Conservation (phyloP, 2,888 invertebrate genomes). For the Chymomyza amoena region DNA sequence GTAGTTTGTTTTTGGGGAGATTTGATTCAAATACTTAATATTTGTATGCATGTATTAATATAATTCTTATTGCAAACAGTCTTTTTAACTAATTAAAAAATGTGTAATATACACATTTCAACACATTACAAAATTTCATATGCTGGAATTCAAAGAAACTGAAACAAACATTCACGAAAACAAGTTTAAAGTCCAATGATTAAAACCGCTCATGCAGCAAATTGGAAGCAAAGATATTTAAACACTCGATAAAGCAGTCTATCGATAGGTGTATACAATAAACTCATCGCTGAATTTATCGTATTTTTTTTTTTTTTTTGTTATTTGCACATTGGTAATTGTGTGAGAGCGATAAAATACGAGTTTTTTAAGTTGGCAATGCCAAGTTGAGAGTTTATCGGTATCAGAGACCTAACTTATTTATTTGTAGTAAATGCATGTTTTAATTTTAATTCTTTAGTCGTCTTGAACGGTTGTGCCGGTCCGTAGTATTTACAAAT, state of each 20-base stretch:
- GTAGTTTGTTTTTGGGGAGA: no score
- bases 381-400: not conserved
- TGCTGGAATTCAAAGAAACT: no score
- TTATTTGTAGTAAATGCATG: constrained; percentile 33
- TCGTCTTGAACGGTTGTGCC: constrained; percentile 45
- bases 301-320: not conserved
- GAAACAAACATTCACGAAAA: not conserved
- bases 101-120: no score
- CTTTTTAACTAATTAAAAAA: no score
- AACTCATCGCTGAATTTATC: not conserved
- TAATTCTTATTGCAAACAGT: no score
- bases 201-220: not conserved
- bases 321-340: not conserved
- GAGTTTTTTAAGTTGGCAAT: not conserved
- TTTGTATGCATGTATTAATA: no score
- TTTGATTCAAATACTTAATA: no score
- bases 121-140: no score
- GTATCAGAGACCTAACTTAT: not conserved
- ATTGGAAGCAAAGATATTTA: not conserved
- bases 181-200: not conserved
- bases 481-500: not conserved
- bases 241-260: not conserved
- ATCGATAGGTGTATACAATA: not conserved
- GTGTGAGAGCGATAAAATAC: not conserved
- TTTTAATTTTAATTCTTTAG: constrained; percentile 47